Base-by-base conservation (phyloP, 2,113 vertebrate species). In the Xyrauchen texanus region DNA sequence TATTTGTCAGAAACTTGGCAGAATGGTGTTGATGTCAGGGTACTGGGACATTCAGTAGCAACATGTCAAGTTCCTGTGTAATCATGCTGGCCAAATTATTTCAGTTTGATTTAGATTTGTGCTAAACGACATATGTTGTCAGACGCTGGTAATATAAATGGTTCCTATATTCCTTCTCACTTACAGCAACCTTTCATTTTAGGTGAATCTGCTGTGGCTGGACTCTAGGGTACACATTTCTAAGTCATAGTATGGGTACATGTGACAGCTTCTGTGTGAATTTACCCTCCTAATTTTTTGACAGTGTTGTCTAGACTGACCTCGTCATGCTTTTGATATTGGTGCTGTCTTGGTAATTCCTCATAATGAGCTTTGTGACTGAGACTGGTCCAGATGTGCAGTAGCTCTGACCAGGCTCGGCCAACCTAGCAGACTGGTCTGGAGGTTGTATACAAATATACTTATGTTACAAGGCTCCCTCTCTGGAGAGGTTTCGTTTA, bases 361-460 rank as follows among this genome's bases (percentile, higher is more conserved):
- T 77, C 83, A 85, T 79, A 70, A 87, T 12, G 75, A 69, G 85
- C 60, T 77, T 15, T 68, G 79, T 83, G 63, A 82, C 83, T 83
- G 67, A 87, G 87, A 76, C 47, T 57, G 34, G 82, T 57, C 87
- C 87, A 90, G 90, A 90, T 88, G 89, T n/a, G n/a, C n/a, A n/a
- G n/a, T 91, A 86, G 63, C 61, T 83, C 85, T 79, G 83, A 82
- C 58, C 71, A 49, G 71, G 57, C 46, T 62, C 60, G 11, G 71
- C 15, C 57, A 49, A 82, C 84, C 84, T 81, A 81, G 82, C 84
- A 82, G 85, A 65, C 62, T 21, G 66, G 77, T 58, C 60, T 57
- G 79, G 81, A 81, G 21, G 53, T 78, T 87, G 90, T 85, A 91
- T 91, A 85, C 88, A 90, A 90, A 92, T 92, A 85, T 88, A 79